These are phyloP conservation scores for Maconellicoccus hirsutus DNA, from an alignment of 1,140 invertebrate species.

Conservation along the genomic window DNA sequence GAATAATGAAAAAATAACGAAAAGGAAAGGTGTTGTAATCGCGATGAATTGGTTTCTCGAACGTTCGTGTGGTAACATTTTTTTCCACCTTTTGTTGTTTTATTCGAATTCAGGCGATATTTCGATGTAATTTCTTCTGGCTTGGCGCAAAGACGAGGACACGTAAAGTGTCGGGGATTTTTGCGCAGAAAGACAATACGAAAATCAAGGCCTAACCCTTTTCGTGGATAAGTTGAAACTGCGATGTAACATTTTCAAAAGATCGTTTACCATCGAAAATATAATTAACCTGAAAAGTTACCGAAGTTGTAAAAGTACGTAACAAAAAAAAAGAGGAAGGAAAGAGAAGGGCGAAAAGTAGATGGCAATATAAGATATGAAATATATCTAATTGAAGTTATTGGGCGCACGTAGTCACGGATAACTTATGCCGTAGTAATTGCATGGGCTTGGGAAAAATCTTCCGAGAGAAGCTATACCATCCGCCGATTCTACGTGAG, in stretches of 20 bases:
- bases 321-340: background rate
- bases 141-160: too few species aligned
- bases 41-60: background rate
- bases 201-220: background rate
- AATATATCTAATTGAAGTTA: constrained; percentile 10
- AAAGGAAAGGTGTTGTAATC: background rate
- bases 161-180: too few species aligned
- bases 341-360: background rate
- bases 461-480: background rate
- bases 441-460: constrained; percentile 7
- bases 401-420: constrained; percentile 1
- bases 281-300: constrained; percentile 1
- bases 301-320: background rate
- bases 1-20: background rate
- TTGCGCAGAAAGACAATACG: too few species aligned
- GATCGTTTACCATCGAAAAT: background rate
- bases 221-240: background rate
- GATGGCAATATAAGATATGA: constrained; percentile 9
- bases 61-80: too few species aligned
- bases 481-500: background rate
- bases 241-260: background rate
- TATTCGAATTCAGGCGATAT: too few species aligned
- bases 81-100: too few species aligned
- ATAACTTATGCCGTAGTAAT: constrained; percentile 9
- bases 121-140: too few species aligned